These are phyloP conservation scores for Brevipalpus yothersi DNA, from an alignment of 1,140 invertebrate genomes.

Conservation along the genomic window DNA sequence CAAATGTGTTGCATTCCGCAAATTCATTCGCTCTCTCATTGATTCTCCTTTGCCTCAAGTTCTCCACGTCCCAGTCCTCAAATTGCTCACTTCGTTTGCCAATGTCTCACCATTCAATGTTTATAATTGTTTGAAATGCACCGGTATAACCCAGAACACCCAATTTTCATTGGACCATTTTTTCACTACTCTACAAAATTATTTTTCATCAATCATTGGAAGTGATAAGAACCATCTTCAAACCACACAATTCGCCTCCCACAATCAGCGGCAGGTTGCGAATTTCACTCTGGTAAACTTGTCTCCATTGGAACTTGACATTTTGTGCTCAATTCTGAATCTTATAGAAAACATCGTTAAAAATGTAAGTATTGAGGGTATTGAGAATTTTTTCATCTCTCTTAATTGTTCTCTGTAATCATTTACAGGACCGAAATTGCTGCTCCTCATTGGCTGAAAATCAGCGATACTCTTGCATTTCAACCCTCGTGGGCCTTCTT, in stretches of 20 bases:
- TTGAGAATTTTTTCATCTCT: background rate
- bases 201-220: slow-evolving; percentile 23
- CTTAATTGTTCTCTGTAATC: background rate
- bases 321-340: slow-evolving; percentile 4
- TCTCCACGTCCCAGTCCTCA: slow-evolving; percentile 12
- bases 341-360: slow-evolving; percentile 6
- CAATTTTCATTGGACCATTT: slow-evolving; percentile 61
- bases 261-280: slow-evolving; percentile 29
- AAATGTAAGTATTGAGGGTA: slow-evolving; percentile 5
- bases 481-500: slow-evolving; percentile 51
- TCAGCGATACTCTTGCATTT: slow-evolving; percentile 52
- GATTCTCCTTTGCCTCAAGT: slow-evolving; percentile 6
- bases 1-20: slow-evolving; percentile 1
- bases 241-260: slow-evolving; percentile 29
- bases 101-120: slow-evolving; percentile 7
- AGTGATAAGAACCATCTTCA: slow-evolving; percentile 35
- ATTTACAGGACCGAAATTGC: slow-evolving; percentile 6
- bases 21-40: slow-evolving; percentile 7
- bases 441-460: slow-evolving; percentile 55
- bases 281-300: slow-evolving; percentile 20
- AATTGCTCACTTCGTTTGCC: slow-evolving; percentile 7
- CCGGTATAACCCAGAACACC: background rate
- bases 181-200: slow-evolving; percentile 53
- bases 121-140: slow-evolving; percentile 8
- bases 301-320: background rate